A percentile compares a stretch with the other conserved stretches of the same genome.
These are phyloP conservation scores for Chloroceryle inda DNA, from an alignment of 2,797 vertebrate species.

Conservation along the genomic window DNA sequence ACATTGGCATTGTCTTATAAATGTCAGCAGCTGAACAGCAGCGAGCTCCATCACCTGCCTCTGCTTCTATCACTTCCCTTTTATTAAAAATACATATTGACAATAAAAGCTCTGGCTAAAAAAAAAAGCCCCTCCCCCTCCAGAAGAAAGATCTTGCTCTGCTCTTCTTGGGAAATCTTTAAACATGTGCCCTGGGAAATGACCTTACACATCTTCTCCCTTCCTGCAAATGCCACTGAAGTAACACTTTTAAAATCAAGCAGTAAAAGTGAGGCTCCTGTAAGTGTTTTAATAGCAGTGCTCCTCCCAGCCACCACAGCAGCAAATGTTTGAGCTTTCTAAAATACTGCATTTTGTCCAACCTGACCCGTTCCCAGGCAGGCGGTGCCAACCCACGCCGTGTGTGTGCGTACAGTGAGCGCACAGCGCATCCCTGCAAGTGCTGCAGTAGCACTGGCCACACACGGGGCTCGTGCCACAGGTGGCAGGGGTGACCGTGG, in stretches of 20 bases:
- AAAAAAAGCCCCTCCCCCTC: background rate
- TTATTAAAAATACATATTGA: constrained; percentile 65
- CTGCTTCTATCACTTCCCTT: constrained; percentile 17
- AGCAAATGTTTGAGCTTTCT: background rate
- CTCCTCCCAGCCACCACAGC: background rate
- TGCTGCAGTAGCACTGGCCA: background rate
- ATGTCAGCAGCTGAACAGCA: constrained; percentile 48
- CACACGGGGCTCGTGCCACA: accelerated
- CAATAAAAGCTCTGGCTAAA: constrained; percentile 11
- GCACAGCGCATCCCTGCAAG: accelerated
- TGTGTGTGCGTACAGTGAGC: accelerated
- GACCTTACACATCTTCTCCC: constrained; percentile 40
- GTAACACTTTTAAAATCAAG: background rate
- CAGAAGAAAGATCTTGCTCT: constrained; percentile 28
- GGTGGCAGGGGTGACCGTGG: accelerated
- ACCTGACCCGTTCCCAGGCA: accelerated
- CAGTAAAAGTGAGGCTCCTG: background rate
- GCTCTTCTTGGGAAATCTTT: constrained; percentile 54
- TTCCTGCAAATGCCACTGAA: constrained; percentile 1
- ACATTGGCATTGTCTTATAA: constrained; percentile 42
- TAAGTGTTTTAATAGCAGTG: background rate
- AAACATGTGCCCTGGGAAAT: constrained; percentile 36
- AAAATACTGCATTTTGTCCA: background rate
- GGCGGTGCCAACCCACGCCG: accelerated
- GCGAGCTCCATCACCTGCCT: constrained; percentile 10